Conservation (phyloP, 2,113 vertebrate species). For the Callithrix jacchus region DNA sequence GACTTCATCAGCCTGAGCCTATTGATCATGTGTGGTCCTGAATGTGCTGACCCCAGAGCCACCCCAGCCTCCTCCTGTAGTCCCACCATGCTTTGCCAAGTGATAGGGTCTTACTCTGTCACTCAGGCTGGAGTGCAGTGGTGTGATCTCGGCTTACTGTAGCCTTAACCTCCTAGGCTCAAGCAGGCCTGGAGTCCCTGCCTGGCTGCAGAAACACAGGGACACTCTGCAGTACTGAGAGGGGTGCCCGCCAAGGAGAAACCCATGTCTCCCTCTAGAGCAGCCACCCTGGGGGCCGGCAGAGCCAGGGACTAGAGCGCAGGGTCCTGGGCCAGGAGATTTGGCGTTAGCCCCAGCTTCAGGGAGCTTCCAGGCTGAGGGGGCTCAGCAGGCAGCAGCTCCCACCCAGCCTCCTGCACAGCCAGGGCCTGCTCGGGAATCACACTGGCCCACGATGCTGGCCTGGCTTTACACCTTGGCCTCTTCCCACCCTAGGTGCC, state of each 20-base stretch:
- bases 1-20: neutral
- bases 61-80: neutral
- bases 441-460: neutral
- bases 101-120: too few species aligned
- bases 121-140: too few species aligned
- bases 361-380: neutral
- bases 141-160: too few species aligned
- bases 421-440: neutral
- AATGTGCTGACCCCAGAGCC: neutral
- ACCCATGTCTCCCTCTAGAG: neutral
- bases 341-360: neutral
- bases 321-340: neutral
- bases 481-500: neutral
- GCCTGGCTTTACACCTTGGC: neutral
- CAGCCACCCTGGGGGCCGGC: neutral
- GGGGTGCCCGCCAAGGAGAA: neutral
- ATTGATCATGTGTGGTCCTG: too few species aligned
- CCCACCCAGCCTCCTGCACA: too few species aligned
- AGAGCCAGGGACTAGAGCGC: neutral
- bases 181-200: neutral
- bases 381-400: neutral
- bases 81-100: neutral
- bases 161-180: too few species aligned
- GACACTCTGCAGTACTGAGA: neutral
- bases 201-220: neutral